Conservation (phyloP, 2,113 vertebrate genomes). For the Zapornia atra region DNA sequence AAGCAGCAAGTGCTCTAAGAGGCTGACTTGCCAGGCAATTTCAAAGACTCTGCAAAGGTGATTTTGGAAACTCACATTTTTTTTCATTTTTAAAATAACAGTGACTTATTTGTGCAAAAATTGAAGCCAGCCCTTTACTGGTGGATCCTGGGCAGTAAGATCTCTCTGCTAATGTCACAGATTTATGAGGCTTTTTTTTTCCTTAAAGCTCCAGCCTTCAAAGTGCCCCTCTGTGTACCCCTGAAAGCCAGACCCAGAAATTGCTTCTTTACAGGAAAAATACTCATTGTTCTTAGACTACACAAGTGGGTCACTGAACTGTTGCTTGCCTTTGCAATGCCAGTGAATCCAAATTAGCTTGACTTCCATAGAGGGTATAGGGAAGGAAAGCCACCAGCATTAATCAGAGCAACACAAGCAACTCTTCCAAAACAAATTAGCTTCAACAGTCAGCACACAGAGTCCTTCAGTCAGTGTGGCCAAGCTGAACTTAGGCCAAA, state of each 20-base stretch:
- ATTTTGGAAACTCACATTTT: background rate
- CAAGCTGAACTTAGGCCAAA: constrained; percentile 17
- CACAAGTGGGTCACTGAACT: constrained; percentile 21
- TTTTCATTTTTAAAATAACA: background rate
- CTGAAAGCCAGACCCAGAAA: background rate
- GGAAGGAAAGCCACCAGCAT: background rate
- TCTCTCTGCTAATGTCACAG: background rate
- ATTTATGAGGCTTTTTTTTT: background rate
- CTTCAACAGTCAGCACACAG: constrained; percentile 17
- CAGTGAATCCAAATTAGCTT: constrained; percentile 28
- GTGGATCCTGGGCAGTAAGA: background rate
- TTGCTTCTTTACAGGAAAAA: background rate
- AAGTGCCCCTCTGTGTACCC: background rate
- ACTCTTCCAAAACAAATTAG: constrained; percentile 21
- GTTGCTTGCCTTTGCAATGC: background rate
- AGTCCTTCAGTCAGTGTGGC: background rate
- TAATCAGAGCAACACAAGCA: background rate
- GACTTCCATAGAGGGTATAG: background rate
- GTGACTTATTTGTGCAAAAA: background rate
- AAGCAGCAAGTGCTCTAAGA: background rate
- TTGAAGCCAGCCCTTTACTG: background rate
- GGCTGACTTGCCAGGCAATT: background rate
- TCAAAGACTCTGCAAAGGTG: background rate
- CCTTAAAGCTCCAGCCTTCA: background rate
- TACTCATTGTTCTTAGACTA: background rate